These are phyloP conservation scores for Tholera decimalis DNA, from an alignment of 2,888 invertebrate genomes.

Conservation along the genomic window DNA sequence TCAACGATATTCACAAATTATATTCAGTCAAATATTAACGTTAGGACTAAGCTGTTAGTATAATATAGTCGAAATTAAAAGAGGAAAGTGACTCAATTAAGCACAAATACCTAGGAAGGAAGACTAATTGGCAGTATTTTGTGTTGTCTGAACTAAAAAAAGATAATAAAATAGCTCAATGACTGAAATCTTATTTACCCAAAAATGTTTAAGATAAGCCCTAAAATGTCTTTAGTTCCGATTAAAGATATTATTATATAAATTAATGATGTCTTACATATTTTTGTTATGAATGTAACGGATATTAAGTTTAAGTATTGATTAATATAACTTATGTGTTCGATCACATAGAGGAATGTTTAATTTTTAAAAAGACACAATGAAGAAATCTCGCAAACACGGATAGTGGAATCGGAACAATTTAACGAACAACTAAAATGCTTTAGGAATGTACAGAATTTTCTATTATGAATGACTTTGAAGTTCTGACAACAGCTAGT, in stretches of 20 bases:
- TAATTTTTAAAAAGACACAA: slow-evolving; percentile 14
- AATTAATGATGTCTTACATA: slow-evolving; percentile 7
- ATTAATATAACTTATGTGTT: slow-evolving; percentile 15
- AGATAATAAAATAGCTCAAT: slow-evolving; percentile 36
- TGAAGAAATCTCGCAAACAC: slow-evolving; percentile 14
- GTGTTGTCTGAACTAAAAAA: slow-evolving; percentile 23
- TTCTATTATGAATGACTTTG: background rate
- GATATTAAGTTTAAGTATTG: slow-evolving; percentile 9
- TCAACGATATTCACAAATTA: slow-evolving; percentile 54
- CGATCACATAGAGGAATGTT: slow-evolving; percentile 58
- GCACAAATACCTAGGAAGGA: slow-evolving; percentile 55
- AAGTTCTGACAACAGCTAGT: slow-evolving; percentile 19
- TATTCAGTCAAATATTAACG: slow-evolving; percentile 63
- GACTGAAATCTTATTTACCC: slow-evolving; percentile 14
- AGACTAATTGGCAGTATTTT: slow-evolving; percentile 59
- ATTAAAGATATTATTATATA: slow-evolving; percentile 5
- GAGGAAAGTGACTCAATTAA: slow-evolving; percentile 38
- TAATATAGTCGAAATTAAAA: slow-evolving; percentile 26
- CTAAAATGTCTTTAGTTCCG: background rate
- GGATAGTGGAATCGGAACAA: slow-evolving; percentile 7
- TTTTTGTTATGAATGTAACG: slow-evolving; percentile 1
- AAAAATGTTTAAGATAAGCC: background rate
- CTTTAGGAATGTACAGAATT: slow-evolving; percentile 54
- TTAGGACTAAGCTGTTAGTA: slow-evolving; percentile 44
- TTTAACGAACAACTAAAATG: slow-evolving; percentile 16